A percentile compares a stretch with the other conserved stretches of the same genome.
Conservation (phyloP, 2,113 vertebrate species). For the Otus sunia region DNA sequence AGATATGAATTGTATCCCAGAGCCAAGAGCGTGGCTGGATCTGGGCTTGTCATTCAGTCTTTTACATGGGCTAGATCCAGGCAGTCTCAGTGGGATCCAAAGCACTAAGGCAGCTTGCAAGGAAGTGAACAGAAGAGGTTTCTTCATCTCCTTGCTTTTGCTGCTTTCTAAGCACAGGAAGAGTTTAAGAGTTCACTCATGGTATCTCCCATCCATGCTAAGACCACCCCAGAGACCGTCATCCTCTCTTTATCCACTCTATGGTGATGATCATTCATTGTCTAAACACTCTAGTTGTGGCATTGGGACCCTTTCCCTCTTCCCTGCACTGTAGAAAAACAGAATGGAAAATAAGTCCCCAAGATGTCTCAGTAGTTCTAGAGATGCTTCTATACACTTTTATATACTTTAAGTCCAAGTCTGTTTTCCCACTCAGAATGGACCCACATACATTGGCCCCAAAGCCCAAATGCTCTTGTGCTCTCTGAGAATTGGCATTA, state of each 20-base stretch:
- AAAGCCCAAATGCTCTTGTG: not conserved
- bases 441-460: not conserved
- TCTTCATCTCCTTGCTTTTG: not conserved
- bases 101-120: not conserved
- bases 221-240: not conserved
- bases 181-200: not conserved
- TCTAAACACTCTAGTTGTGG: not conserved
- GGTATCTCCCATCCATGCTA: not conserved
- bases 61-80: rapidly evolving
- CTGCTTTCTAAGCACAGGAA: not conserved
- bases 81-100: not conserved
- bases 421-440: not conserved
- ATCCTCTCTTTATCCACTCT: not conserved
- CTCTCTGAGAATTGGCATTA: not conserved
- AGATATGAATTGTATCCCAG: not conserved
- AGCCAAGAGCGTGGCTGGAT: not conserved
- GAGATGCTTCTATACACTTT: not conserved
- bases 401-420: not conserved
- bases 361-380: not conserved
- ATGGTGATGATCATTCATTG: not conserved
- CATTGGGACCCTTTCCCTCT: not conserved
- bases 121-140: not conserved
- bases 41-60: not conserved
- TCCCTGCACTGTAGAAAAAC: not conserved
- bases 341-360: not conserved